Base-by-base conservation (phyloP, 1,140 invertebrate genomes). In the Nomia melanderi region DNA sequence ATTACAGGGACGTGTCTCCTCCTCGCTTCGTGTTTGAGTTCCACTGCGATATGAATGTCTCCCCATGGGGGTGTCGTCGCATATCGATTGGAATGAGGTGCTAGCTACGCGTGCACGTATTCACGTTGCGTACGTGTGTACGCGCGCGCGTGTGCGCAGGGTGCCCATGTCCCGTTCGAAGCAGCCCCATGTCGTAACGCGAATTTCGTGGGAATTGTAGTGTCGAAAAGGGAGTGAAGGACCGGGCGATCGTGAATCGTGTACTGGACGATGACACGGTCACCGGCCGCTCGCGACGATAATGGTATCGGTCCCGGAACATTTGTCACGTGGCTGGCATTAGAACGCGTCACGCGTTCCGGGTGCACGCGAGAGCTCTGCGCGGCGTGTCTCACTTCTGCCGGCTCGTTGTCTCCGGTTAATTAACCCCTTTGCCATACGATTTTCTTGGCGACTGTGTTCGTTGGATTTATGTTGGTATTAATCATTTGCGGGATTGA, bases 21-120 rank as follows among this genome's bases (percentile, higher is more conserved):
- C 41, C 41, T 41, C 66, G 50, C 14, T 60, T 29, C 60, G 60
- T 79, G 77, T 86, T 85, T 85, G 83, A 85, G 84, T 85, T 86
- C 78, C 77, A 80, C 83, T 71, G 69, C 79, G 83, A 85, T 85
- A 86, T 79, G 80, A 85, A 86, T 85, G 77, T 80, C 79, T 77
- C 53, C 83, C 78, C 47, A 82, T 82, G 79, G 71, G 83, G 73
- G 59, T 77, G 79, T 70, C 80, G 79, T 85, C 77, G 78, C 83
- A 85, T 86, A 86, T 86, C 80, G 83, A 86, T 86, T 86, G 84
- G 65, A 74, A 73, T 72, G 53, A 60, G 67, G 66, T 82, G 67
- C 67, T 31, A 77, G 70, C 50, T 63, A 66, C 41, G 53, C 77
- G 60, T 50, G 17, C 29, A 72, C 12, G 31, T 53, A 31, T 41